Conservation (phyloP, 2,113 vertebrate genomes). For the Scophthalmus maximus region DNA sequence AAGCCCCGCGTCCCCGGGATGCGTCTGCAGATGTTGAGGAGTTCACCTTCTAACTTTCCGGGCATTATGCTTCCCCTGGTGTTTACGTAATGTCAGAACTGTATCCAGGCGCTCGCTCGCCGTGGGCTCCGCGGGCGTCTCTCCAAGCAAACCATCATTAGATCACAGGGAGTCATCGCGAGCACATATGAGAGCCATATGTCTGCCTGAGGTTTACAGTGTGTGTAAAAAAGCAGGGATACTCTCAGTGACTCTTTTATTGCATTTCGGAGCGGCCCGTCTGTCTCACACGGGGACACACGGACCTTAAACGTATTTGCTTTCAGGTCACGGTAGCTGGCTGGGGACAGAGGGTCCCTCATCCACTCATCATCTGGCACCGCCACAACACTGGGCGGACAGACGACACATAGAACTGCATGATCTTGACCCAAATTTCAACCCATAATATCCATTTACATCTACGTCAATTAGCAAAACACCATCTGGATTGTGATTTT, state of each 20-base stretch:
- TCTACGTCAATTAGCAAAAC: not conserved
- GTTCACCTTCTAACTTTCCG: constrained; percentile 46
- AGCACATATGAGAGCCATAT: constrained; percentile 58
- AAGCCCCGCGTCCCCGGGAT: not conserved
- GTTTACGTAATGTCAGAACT: constrained; percentile 53
- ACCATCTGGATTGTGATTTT: too few relatives aligned
- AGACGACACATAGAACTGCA: not conserved
- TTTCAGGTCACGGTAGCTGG: constrained; percentile 20
- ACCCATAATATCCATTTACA: not conserved
- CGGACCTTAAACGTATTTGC: not conserved
- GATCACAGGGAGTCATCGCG: constrained; percentile 10
- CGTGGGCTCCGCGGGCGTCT: not conserved
- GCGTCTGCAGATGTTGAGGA: constrained; percentile 49
- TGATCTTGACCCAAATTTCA: not conserved
- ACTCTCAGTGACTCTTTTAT: constrained; percentile 7
- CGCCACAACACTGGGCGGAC: not conserved
- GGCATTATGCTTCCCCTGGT: constrained; percentile 46
- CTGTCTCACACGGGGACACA: not conserved
- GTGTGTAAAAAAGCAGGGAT: constrained; percentile 13
- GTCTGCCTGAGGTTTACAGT: constrained; percentile 40
- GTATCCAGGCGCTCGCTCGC: constrained; percentile 16
- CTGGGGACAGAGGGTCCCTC: not conserved
- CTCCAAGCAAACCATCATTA: constrained; percentile 33
- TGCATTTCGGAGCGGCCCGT: constrained; percentile 7
- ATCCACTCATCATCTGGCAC: not conserved